These are phyloP conservation scores for Caenorhabditis sinica DNA, from an alignment of 2,888 invertebrate genomes.

Conservation along the genomic window DNA sequence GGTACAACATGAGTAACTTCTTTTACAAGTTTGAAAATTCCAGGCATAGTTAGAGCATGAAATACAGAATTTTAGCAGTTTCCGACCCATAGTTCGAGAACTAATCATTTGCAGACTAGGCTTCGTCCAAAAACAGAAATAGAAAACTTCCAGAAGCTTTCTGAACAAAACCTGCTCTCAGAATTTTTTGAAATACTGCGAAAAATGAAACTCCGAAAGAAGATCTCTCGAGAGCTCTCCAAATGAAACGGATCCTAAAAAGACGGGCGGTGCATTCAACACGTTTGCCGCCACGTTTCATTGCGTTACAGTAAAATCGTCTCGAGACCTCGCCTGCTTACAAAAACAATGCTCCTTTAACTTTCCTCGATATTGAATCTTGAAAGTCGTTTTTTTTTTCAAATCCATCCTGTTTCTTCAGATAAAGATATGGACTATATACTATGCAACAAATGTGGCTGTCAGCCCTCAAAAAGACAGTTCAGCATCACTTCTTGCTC, in stretches of 20 bases:
- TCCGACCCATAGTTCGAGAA: too few species aligned
- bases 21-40: too few species aligned
- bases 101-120: too few species aligned
- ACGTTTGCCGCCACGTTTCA: background rate
- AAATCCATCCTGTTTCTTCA: background rate
- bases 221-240: background rate
- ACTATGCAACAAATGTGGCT: slow-evolving; percentile 46
- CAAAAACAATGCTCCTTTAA: background rate
- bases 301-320: background rate
- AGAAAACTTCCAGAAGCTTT: too few species aligned
- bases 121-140: too few species aligned
- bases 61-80: too few species aligned
- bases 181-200: too few species aligned
- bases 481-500: slow-evolving; percentile 52
- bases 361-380: background rate
- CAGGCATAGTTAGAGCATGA: too few species aligned
- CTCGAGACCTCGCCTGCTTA: background rate
- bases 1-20: too few species aligned
- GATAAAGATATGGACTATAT: slow-evolving; percentile 36
- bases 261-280: background rate
- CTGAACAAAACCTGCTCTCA: too few species aligned
- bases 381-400: background rate
- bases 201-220: too few species aligned
- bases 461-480: slow-evolving; percentile 1
- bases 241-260: background rate